Conservation (phyloP, 2,113 vertebrate genomes). For the Sander vitreus region DNA sequence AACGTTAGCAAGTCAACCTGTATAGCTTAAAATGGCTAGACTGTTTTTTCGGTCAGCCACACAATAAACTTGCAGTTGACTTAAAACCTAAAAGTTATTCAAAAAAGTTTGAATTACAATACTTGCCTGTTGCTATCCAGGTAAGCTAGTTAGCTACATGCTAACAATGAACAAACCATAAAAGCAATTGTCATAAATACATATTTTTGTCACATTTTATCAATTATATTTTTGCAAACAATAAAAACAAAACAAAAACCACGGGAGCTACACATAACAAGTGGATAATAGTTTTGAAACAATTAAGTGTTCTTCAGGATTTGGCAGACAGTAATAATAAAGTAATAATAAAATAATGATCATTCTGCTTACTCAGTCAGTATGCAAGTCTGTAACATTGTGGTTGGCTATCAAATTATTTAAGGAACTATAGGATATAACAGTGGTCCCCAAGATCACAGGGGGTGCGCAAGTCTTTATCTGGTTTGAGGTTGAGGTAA, state of each 20-base stretch:
- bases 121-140: background rate
- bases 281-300: background rate
- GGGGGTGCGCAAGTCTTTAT: no score
- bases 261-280: no score
- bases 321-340: no score
- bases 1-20: background rate
- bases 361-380: background rate
- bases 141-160: background rate
- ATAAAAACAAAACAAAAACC: background rate
- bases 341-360: background rate
- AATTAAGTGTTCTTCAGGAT: no score
- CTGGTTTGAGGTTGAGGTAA: no score
- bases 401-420: background rate
- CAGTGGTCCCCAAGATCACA: no score
- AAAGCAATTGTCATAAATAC: background rate
- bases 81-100: background rate
- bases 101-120: background rate
- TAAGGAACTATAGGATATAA: background rate
- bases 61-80: background rate
- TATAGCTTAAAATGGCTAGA: background rate
- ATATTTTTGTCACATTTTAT: background rate
- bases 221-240: background rate
- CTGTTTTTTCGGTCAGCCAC: background rate
- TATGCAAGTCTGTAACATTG: background rate
- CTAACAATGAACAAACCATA: background rate